A percentile compares a stretch with the other conserved stretches of the same genome.
Evolutionary conservation across 2,888 invertebrate genomes (phyloP).

Genomic region (Nyleta sp.): DNA sequence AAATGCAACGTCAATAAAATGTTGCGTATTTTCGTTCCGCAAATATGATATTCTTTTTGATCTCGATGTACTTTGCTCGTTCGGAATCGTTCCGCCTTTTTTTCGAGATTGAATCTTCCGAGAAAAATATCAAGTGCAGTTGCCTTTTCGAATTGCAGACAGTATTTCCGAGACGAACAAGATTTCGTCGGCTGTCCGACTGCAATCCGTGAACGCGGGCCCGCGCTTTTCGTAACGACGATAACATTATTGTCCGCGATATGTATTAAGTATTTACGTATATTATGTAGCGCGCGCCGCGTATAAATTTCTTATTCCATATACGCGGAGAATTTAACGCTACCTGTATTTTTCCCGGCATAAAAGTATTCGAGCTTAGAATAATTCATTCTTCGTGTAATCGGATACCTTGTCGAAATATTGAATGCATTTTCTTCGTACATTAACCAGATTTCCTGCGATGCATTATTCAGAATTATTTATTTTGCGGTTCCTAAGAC

Average conservation of each 20-base stretch:
- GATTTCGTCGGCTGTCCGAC: constrained; percentile 1
- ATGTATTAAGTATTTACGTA: constrained; percentile 18
- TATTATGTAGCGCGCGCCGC: neutral
- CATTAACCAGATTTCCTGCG: constrained; percentile 40
- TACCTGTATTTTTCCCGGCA: constrained; percentile 44
- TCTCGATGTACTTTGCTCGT: neutral
- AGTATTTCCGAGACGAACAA: constrained; percentile 2
- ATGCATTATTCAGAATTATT: constrained; percentile 34
- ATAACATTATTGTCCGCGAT: constrained; percentile 7
- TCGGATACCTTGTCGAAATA: constrained; percentile 52
- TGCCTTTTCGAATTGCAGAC: constrained; percentile 2
- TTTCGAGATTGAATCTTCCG: neutral
- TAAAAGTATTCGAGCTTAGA: constrained; percentile 45
- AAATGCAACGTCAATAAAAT: neutral
- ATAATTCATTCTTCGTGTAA: constrained; percentile 50
- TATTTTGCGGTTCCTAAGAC: constrained; percentile 10
- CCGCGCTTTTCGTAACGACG: neutral
- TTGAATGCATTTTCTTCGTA: constrained; percentile 47
- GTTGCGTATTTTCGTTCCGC: neutral
- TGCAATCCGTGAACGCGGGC: constrained; percentile 6
- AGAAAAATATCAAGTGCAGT: constrained; percentile 8
- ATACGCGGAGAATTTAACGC: constrained; percentile 47
- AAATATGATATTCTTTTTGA: constrained; percentile 10
- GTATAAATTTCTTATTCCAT: constrained; percentile 24
- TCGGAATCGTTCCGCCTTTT: neutral